These are phyloP conservation scores for Mergus octosetaceus DNA, from an alignment of 2,797 vertebrate species.

Conservation along the genomic window DNA sequence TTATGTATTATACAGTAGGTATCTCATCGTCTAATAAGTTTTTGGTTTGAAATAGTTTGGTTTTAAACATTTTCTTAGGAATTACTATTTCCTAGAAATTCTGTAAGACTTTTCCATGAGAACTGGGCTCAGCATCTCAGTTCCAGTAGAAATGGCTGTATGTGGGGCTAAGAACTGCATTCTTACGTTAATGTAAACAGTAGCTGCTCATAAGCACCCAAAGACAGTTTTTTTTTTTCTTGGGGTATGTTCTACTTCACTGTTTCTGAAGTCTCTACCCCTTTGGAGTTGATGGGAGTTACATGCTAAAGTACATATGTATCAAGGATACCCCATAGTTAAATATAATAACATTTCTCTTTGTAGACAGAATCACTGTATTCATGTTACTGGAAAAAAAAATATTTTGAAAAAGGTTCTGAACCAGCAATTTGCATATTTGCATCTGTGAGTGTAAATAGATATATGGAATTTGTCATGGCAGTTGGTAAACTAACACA, in stretches of 20 bases:
- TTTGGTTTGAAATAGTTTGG: neutral
- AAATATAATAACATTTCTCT: conserved; percentile 4
- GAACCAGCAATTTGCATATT: neutral
- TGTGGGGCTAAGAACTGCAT: neutral
- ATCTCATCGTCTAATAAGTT: neutral
- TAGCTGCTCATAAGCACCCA: neutral
- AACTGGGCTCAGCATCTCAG: neutral
- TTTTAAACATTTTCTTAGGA: neutral
- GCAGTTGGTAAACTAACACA: neutral
- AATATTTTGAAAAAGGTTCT: neutral
- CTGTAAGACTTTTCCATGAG: neutral
- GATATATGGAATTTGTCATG: neutral
- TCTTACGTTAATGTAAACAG: neutral
- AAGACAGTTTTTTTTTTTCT: neutral
- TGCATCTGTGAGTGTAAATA: conserved; percentile 12
- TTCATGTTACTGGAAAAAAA: neutral
- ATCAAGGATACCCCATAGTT: conserved; percentile 2
- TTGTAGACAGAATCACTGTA: neutral
- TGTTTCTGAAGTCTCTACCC: conserved; percentile 9
- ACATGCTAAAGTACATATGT: neutral
- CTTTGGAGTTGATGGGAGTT: conserved; percentile 36
- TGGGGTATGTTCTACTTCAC: neutral
- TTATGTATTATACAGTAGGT: neutral
- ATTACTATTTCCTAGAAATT: neutral
- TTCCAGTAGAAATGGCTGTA: neutral